Percentiles rank a stretch among this genome's conserved stretches.
phyloP scores from a whole-genome alignment of 2,797 vertebrate genomes.

The Rhynchotus rufescens region DNA sequence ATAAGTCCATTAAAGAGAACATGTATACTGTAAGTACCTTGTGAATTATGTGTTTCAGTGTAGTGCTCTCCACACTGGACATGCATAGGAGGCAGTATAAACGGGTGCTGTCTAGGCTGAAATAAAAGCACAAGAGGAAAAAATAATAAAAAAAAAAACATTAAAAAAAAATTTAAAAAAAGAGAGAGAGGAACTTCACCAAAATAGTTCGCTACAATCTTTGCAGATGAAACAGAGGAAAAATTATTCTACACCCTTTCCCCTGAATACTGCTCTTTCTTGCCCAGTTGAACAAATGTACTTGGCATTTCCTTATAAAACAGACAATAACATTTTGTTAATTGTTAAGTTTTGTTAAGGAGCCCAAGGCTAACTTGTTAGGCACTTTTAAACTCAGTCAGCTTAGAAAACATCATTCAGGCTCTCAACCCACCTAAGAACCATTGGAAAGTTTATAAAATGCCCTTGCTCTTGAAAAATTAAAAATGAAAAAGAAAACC shows the following conservation, averaged over 20 bases:
- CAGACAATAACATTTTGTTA: not conserved
- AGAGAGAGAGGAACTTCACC: not conserved
- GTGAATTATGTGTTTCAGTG: slow-evolving; percentile 94
- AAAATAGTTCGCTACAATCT: not conserved
- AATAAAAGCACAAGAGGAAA: slow-evolving; percentile 51
- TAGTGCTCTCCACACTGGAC: slow-evolving; percentile 92
- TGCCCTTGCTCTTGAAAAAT: not conserved
- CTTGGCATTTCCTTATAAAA: not conserved
- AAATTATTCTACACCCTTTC: not conserved
- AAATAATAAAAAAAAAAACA: not conserved
- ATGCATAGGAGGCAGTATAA: slow-evolving; percentile 91
- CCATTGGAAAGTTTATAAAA: not conserved
- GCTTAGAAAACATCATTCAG: not conserved
- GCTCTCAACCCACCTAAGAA: not conserved
- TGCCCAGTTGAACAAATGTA: not conserved
- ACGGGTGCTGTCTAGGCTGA: slow-evolving; percentile 92
- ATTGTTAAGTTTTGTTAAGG: not conserved
- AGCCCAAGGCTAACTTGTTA: not conserved
- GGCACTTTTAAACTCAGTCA: not conserved
- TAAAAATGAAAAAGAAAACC: not conserved
- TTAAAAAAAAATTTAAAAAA: not conserved
- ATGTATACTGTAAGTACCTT: slow-evolving; percentile 83
- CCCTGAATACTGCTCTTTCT: not conserved
- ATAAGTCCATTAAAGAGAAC: not conserved
- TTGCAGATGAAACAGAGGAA: not conserved